Evolutionary conservation across 2,797 vertebrate species (phyloP).

Genomic region (Myotis vivesi): DNA sequence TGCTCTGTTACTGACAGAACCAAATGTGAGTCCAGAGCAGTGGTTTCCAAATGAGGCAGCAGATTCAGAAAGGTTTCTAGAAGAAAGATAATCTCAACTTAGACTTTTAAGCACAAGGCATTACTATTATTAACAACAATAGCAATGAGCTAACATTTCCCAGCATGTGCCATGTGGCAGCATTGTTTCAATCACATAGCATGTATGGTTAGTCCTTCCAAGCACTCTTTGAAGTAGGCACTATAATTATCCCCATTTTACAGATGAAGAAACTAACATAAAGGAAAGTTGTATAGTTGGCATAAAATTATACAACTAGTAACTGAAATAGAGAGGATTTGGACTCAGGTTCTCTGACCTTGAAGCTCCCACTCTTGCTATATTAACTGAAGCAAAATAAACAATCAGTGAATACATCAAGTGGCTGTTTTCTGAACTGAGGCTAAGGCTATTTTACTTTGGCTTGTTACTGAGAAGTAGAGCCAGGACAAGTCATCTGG

Average conservation of each 20-base stretch:
- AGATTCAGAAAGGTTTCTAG: not conserved
- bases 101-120: not conserved
- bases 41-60: not conserved
- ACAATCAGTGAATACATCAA: not conserved
- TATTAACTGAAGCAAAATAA: not conserved
- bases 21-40: not conserved
- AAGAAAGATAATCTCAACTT: not conserved
- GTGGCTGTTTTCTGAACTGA: not conserved
- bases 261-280: not conserved
- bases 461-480: not conserved
- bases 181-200: not conserved
- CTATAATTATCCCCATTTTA: not conserved
- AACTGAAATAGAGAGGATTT: not conserved
- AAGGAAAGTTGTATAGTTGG: not conserved
- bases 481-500: not conserved
- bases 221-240: not conserved
- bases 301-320: not conserved
- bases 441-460: not conserved
- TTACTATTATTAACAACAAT: not conserved
- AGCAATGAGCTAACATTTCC: not conserved
- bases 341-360: not conserved
- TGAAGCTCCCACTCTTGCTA: not conserved
- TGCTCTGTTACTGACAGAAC: not conserved
- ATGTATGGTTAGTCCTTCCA: not conserved
- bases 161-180: not conserved